phyloP scores from a whole-genome alignment of 1,140 invertebrate genomes.

The Helicoverpa zea region DNA sequence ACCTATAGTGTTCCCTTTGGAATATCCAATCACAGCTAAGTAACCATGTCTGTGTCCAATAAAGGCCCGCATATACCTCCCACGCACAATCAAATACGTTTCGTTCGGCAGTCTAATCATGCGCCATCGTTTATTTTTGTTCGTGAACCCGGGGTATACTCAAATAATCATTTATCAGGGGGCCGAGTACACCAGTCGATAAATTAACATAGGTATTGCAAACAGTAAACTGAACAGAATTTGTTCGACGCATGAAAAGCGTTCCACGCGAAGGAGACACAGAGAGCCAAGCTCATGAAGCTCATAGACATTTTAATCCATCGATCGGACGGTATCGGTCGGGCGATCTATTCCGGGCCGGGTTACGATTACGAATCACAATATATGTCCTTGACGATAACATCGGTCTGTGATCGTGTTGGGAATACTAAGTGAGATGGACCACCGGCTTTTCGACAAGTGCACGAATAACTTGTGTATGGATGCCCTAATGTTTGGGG shows the following conservation, averaged over 20 bases:
- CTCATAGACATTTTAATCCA: slow-evolving; percentile 75
- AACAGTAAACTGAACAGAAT: slow-evolving; percentile 60
- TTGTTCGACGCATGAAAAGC: slow-evolving; percentile 59
- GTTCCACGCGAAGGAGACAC: slow-evolving; percentile 61
- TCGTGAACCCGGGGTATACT: slow-evolving; percentile 3
- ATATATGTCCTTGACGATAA: slow-evolving; percentile 81
- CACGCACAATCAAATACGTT: slow-evolving; percentile 26
- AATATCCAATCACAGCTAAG: slow-evolving; percentile 26
- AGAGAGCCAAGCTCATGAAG: slow-evolving; percentile 54
- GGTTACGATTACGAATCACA: slow-evolving; percentile 76
- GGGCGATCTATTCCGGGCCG: slow-evolving; percentile 77
- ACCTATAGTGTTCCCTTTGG: slow-evolving; percentile 2
- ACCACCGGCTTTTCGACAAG: slow-evolving; percentile 74
- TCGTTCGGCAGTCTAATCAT: slow-evolving; percentile 25
- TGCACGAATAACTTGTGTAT: slow-evolving; percentile 46
- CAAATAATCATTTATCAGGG: slow-evolving; percentile 25
- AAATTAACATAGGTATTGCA: slow-evolving; percentile 60
- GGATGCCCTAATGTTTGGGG: slow-evolving; percentile 44
- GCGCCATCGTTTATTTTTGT: slow-evolving; percentile 30
- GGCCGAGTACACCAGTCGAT: slow-evolving; percentile 19
- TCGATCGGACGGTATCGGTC: slow-evolving; percentile 71
- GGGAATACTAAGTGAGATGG: slow-evolving; percentile 76
- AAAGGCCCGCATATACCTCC: slow-evolving; percentile 32
- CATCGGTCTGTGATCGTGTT: slow-evolving; percentile 67
- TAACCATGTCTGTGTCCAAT: slow-evolving; percentile 19